Base-by-base conservation (phyloP, 2,888 invertebrate genomes). In the Leucoma salicis region DNA sequence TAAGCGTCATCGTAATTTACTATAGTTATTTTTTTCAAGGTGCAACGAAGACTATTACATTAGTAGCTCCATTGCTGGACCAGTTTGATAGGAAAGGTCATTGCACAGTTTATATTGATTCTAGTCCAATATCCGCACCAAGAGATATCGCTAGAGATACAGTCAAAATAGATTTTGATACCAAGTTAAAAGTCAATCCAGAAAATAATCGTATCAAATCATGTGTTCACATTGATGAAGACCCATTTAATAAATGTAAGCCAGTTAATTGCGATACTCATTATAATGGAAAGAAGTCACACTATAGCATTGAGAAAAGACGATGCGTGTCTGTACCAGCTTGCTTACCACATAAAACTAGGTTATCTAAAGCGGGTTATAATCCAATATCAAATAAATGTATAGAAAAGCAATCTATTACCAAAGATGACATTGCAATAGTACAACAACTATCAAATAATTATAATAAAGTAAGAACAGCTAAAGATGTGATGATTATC, bases 181-280 rank as follows among this genome's bases (percentile, higher is more conserved):
- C 87, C 0, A 58, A 51, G 11, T n/a, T 75, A 4, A 57, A 54
- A 6, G 60, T 59, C 6, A 45, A 51, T 2, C 50, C 52, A 7
- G 8, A 53, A 2, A 49, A 58, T 2, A 45, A 49, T 12, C 54
- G 57, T 14, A 37, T 70, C 1, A 69, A 54, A 35, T 41, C 43
- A 5, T 88, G 86, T 51, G 49, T 58, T 1, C 42, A 65, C 7
- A 33, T 63, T 1, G 85, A 87, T 13, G 72, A 84, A 57, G 82
- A 87, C 33, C 79, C 83, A 0, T 39, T 80, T 0, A 78, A 84
- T 29, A 49, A 79, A 44, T 87, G 86, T 44, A 67, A 68, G 4
- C 81, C 82, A 39, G 84, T 87, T 0, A 58, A 81, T 37, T 88
- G 87, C 62, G 85, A 83, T 8, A 49, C 52, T 2, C 64, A 69